Base-by-base conservation (phyloP, 2,888 invertebrate genomes). In the Carabus problematicus region DNA sequence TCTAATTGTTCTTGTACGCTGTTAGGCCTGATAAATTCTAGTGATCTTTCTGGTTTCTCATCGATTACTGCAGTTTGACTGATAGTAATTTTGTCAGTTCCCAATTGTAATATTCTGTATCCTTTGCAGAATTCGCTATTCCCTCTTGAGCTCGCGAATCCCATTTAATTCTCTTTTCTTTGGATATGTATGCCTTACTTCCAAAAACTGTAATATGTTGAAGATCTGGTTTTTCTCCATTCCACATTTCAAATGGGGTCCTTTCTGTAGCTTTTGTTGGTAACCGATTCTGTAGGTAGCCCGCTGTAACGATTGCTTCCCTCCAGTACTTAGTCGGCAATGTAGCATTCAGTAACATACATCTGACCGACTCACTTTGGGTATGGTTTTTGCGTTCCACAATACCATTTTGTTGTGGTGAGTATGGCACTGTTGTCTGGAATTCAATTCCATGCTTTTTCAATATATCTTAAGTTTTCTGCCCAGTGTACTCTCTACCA, bases 401-500 rank as follows among this genome's bases (percentile, higher is more conserved):
- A 3, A 72, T 14, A 1, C 76, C 75, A 43, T 76, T 76, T 67
- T 76, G 75, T 55, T 76, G 69, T n/a, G 76, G 74, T 1, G 71
- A 70, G 64, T 75, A 73, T 6, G 74, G 67, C 45, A 72, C 73
- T 6, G 71, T 72, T 1, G 62, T 49, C 45, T 72, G 70, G 3
- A 56, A 42, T 19, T 71, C 29, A 29, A 77, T 78, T 0, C 77
- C 77, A 58, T 75, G 60, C 6, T 70, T 45, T 12, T 70, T 73
- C 2, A 75, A 71, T 56, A 70, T 73, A 1, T 70, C 3, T 4
- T 70, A 49, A 6, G 74, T 49, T 16, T 64, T 66, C 3, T 71
- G 68, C 49, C 72, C 72, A 1, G 70, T 40, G 52, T 76, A 79
- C 64, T 78, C 76, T 9, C 71, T 69, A 3, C 76, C 76, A 45